Evolutionary conservation across 2,888 invertebrate species (phyloP).

Genomic region (Epirrhoe tristata): DNA sequence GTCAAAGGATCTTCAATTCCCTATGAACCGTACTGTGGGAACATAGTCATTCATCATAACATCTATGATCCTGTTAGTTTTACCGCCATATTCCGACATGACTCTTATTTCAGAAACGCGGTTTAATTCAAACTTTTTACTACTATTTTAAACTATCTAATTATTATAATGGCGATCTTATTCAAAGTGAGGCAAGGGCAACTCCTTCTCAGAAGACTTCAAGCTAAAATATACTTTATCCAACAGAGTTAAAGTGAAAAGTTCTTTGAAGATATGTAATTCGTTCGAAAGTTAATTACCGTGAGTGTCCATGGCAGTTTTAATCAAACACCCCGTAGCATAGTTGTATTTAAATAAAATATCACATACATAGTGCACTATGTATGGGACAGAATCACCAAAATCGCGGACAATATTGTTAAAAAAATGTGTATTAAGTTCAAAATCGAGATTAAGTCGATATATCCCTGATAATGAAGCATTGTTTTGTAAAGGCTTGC

Average conservation of each 20-base stretch:
- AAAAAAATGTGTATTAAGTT: no score
- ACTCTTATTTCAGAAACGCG: constrained; percentile 23
- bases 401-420: no score
- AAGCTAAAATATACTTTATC: neutral
- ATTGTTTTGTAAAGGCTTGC: no score
- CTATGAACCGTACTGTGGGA: no score
- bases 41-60: no score
- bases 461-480: no score
- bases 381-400: no score
- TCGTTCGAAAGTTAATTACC: neutral
- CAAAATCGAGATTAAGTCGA: no score
- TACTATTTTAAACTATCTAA: constrained; percentile 49
- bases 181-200: constrained; percentile 39
- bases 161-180: constrained; percentile 54
- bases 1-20: no score
- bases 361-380: no score
- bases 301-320: constrained; percentile 1
- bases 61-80: no score
- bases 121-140: constrained; percentile 49
- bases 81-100: neutral
- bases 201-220: neutral
- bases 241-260: neutral
- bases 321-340: neutral
- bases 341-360: no score
- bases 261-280: neutral